Evolutionary conservation across 2,888 invertebrate genomes (phyloP).

Genomic region (Amphipoea lucens): DNA sequence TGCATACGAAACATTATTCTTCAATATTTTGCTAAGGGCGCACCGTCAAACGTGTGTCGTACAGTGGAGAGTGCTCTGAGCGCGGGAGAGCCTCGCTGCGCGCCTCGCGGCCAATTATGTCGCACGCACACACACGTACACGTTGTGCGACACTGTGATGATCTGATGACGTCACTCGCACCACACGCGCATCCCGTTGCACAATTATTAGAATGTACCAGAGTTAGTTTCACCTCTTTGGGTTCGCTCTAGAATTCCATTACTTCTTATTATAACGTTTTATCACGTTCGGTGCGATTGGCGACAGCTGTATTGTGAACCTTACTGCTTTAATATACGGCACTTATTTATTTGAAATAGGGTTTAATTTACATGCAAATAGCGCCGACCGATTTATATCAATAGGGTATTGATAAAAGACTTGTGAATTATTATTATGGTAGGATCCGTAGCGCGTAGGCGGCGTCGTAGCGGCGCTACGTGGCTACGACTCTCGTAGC

Average conservation of each 20-base stretch:
- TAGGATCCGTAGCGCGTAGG: conserved; percentile 12
- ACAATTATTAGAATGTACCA: conserved; percentile 1
- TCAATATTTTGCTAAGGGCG: not conserved
- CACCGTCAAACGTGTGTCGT: conserved; percentile 18
- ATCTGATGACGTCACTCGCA: conserved; percentile 1
- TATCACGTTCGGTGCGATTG: conserved; percentile 24
- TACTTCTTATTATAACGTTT: conserved; percentile 32
- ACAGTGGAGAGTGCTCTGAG: conserved; percentile 21
- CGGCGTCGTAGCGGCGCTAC: conserved; percentile 38
- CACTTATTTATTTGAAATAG: not conserved
- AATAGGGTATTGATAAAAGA: conserved; percentile 53
- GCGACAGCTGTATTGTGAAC: conserved; percentile 3
- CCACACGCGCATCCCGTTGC: not conserved
- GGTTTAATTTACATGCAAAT: conserved; percentile 51
- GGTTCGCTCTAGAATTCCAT: conserved; percentile 22
- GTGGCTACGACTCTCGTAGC: conserved; percentile 39
- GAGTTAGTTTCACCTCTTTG: conserved; percentile 22
- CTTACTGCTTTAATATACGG: conserved; percentile 15
- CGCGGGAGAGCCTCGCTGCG: not conserved
- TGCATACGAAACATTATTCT: not conserved
- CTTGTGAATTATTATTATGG: conserved; percentile 26
- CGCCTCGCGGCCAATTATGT: conserved; percentile 7
- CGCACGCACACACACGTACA: not conserved
- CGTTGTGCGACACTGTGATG: not conserved
- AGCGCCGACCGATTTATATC: conserved; percentile 46